Evolutionary conservation across 2,113 vertebrate species (phyloP).

Genomic region (Conger conger): DNA sequence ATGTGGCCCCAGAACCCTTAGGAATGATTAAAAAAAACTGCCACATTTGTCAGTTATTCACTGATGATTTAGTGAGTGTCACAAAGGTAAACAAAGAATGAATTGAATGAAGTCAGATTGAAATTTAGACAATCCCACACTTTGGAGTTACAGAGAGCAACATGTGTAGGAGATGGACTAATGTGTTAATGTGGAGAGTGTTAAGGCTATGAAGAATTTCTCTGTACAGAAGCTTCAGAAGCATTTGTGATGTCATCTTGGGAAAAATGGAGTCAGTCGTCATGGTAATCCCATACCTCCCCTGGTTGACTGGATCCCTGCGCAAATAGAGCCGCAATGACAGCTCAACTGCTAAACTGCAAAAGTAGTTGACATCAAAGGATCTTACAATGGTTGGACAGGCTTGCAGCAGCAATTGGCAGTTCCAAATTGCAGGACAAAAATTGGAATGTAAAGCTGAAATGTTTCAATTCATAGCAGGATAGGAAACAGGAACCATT

Average conservation of each 20-base stretch:
- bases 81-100: neutral
- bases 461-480: neutral
- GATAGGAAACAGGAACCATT: neutral
- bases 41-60: neutral
- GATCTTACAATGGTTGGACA: no score
- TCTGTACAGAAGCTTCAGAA: no score
- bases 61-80: neutral
- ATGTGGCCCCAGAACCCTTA: neutral
- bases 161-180: neutral
- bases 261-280: no score
- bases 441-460: neutral
- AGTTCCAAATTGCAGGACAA: no score
- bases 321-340: no score
- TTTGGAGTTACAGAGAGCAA: neutral
- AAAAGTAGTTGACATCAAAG: no score
- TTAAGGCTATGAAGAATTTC: no score
- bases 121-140: neutral
- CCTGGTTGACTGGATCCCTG: no score
- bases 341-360: no score
- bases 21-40: neutral
- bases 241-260: no score
- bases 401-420: no score
- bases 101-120: neutral
- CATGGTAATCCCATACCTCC: no score
- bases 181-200: neutral